Evolutionary conservation across 2,113 vertebrate species (phyloP), one percentile per base, ranked within the genome.

Genomic region (Aphelocoma coerulescens): DNA sequence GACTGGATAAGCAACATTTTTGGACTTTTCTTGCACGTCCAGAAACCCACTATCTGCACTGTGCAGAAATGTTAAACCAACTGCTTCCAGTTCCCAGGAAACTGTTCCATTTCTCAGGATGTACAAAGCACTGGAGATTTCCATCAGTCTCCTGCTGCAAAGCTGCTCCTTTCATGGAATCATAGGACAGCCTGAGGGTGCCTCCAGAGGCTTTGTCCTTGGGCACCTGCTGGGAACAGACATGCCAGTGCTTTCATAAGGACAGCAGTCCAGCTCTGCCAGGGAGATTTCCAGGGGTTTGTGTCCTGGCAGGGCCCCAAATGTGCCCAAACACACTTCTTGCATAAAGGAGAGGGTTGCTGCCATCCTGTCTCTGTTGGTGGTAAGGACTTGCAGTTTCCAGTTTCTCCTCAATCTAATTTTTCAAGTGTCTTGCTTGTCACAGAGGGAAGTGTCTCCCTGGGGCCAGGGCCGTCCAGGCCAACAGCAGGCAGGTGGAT

Each of bases 121-220:
- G 4, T 6, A 3, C 39, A 11, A 33, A 37, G 18, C 43, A 10
- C 14, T n/a, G 52, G n/a, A 54, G 7, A 63, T 55, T 43, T 55
- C 54, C 52, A n/a, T 41, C 52, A 16, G 3, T 18, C 14, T 51
- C n/a, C 32, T 58, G 55, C 32, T 54, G 48, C 63, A 54, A 0
- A 17, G 27, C 63, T 80, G 52, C 35, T 88, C 27, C 73, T 89
- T 28, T 46, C 23, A 2, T 7, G 22, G 48, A 13, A 21, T 19
- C 0, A 0, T 49, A 14, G 1, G 5, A 49, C 54, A 84, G 32
- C 51, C 32, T 49, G 37, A 24, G 55, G 51, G n/a, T 43, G 10
- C 74, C 41, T 75, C 43, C 37, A 67, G 51, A 37, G 48, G n/a
- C 51, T 57, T 57, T 86, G 44, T 61, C 41, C 68, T 27, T 6